Evolutionary conservation across 2,113 vertebrate species (phyloP), one percentile per base, ranked within the genome.

Genomic region (Oenanthe oenanthe): DNA sequence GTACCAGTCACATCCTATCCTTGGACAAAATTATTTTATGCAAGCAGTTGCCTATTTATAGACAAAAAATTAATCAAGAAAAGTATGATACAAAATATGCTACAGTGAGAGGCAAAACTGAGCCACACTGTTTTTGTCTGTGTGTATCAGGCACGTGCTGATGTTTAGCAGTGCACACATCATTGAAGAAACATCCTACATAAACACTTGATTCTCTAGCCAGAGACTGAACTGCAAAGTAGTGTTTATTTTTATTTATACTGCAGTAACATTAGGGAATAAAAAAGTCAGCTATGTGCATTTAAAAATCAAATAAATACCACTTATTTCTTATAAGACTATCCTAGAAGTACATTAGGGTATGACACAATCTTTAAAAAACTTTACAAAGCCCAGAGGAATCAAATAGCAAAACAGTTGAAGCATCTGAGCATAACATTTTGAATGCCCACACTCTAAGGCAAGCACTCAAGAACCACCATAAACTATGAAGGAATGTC

Each of bases 101-200:
- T 53, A 40, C 3, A 76, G 50, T 36, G 19, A 91, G 28, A 84
- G 38, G 60, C 24, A 81, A 18, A 26, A 60, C 65, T 43, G 22
- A 93, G 42, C 36, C 36, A 65, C 25, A 45, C 7, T 51, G 34
- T 9, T 12, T 38, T 68, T 13, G 24, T 56, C 24, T 63, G 6
- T 21, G 7, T 28, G 20, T 21, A 75, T 50, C 2, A 13, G 24
- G 53, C 53, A 67, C 0, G 0, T 48, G 29, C 5, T 21, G 6
- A 73, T 67, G 14, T 81, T 87, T 67, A 87, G 47, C 32, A 61
- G 29, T 1, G 4, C 38, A 68, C 15, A 45, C 9, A 53, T 14
- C 28, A 34, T 6, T 73, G 50, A 77, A 75, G 40, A 77, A 94
- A 78, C 12, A 81, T 34, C 31, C 31, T 48, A 56, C 43, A 28